Evolutionary conservation across 1,140 invertebrate genomes (phyloP).

Genomic region (Eueides isabella): DNA sequence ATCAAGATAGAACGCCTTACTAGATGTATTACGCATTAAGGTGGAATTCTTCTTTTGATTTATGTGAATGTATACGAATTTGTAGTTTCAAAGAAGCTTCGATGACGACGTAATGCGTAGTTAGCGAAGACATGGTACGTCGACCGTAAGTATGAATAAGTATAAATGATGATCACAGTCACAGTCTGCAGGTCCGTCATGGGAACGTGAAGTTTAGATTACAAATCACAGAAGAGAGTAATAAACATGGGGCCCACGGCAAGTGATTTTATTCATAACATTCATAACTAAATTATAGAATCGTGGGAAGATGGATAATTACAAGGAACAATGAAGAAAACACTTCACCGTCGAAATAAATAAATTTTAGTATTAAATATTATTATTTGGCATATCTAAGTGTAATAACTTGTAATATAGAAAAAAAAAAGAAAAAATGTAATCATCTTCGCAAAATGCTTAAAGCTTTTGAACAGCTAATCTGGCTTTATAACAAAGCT

Average conservation of each 20-base stretch:
- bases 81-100: slow-evolving; percentile 36
- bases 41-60: slow-evolving; percentile 37
- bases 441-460: too few relatives aligned
- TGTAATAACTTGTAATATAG: not conserved
- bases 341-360: not conserved
- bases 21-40: slow-evolving; percentile 40
- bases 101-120: slow-evolving; percentile 37
- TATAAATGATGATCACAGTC: slow-evolving; percentile 46
- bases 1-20: slow-evolving; percentile 35
- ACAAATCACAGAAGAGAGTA: slow-evolving; percentile 49
- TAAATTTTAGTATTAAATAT: not conserved
- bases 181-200: slow-evolving; percentile 71
- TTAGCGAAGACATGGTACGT: slow-evolving; percentile 35
- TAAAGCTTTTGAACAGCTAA: too few relatives aligned
- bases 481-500: too few relatives aligned
- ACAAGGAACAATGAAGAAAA: not conserved
- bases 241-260: slow-evolving; percentile 48
- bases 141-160: slow-evolving; percentile 38
- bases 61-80: slow-evolving; percentile 34
- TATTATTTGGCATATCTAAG: not conserved
- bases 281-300: slow-evolving; percentile 38
- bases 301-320: slow-evolving; percentile 47
- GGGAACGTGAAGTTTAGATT: slow-evolving; percentile 66
- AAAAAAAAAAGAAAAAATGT: too few relatives aligned
- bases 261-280: slow-evolving; percentile 46